Evolutionary conservation across 2,888 invertebrate species (phyloP).

Genomic region (Scotopteryx bipunctaria): DNA sequence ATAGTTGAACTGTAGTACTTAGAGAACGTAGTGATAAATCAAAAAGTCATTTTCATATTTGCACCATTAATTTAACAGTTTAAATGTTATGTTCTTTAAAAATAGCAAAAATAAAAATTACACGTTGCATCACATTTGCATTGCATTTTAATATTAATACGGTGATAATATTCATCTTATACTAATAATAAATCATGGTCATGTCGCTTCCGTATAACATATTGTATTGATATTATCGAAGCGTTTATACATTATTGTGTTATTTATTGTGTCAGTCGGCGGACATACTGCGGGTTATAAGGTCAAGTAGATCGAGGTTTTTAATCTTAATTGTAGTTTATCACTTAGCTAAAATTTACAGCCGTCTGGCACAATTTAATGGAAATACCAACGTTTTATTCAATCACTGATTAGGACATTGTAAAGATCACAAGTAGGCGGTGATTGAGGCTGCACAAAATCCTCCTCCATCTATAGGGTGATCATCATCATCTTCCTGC

Average conservation of each 20-base stretch:
- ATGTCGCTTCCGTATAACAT: conserved; percentile 23
- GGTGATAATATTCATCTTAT: conserved; percentile 8
- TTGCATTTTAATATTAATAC: conserved; percentile 13
- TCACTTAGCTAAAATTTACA: conserved; percentile 1
- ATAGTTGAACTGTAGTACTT: no score
- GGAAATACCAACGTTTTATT: background rate
- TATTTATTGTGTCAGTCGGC: conserved; percentile 25
- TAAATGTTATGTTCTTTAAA: conserved; percentile 6
- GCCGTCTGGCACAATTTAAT: background rate
- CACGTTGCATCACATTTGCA: conserved; percentile 17
- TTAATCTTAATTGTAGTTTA: conserved; percentile 13
- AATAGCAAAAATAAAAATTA: conserved; percentile 6
- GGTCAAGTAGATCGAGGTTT: conserved; percentile 24
- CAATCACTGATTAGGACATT: no score
- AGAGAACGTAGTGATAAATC: no score
- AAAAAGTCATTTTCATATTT: no score
- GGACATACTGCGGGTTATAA: conserved; percentile 17
- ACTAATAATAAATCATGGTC: conserved; percentile 21
- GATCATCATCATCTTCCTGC: no score
- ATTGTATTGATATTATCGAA: conserved; percentile 1
- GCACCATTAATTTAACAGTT: background rate
- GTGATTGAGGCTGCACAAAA: no score
- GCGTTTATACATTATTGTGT: conserved; percentile 4
- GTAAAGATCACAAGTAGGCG: no score
- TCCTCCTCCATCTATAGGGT: no score